Conservation (phyloP, 2,113 vertebrate genomes). For the Ammodytes dubius region DNA sequence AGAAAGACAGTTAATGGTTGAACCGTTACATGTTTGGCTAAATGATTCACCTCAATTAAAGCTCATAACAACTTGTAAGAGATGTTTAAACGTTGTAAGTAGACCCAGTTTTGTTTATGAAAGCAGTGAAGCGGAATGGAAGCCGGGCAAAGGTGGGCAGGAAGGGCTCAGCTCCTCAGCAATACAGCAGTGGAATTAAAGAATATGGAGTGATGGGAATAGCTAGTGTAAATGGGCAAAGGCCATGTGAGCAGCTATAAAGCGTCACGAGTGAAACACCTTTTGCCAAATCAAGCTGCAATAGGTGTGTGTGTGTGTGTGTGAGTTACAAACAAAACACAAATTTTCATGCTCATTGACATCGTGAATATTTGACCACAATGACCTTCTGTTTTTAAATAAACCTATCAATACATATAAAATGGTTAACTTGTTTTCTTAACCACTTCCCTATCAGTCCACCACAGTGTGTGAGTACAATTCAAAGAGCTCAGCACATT, state of each 20-base stretch:
- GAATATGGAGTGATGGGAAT: not conserved
- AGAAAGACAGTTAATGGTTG: conserved; percentile 50
- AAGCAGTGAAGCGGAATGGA: conserved; percentile 47
- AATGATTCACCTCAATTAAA: conserved; percentile 72
- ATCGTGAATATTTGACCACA: not conserved
- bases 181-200: not conserved
- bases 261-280: conserved; percentile 32
- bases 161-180: not conserved
- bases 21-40: conserved; percentile 27
- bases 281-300: conserved; percentile 30
- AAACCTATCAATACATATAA: not conserved
- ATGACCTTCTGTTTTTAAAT: not conserved
- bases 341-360: not conserved
- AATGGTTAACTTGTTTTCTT: not conserved
- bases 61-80: conserved; percentile 59
- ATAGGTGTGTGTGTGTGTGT: conserved; percentile 6
- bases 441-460: not conserved
- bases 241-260: conserved; percentile 34
- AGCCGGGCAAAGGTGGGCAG: conserved; percentile 48
- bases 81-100: not conserved
- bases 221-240: conserved; percentile 1
- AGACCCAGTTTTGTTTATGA: conserved; percentile 24
- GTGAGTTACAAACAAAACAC: not conserved
- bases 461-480: not conserved
- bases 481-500: not conserved